phyloP scores from a whole-genome alignment of 2,888 invertebrate genomes.

The Pterostichus niger region DNA sequence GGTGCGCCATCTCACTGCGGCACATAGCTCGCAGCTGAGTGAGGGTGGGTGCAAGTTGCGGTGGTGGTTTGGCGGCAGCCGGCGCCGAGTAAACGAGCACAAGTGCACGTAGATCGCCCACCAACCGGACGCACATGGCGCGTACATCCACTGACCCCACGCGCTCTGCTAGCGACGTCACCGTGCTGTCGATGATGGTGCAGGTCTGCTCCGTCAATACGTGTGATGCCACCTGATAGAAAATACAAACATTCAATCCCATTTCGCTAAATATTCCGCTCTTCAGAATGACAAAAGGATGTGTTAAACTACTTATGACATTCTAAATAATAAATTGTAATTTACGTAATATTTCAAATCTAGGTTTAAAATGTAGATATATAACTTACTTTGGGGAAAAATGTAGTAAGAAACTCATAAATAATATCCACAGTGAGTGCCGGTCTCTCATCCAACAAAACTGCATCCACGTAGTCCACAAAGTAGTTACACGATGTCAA shows the following conservation, averaged over 20 bases:
- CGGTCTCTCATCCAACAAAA: conserved; percentile 91
- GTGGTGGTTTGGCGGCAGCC: conserved; percentile 56
- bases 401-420: conserved; percentile 92
- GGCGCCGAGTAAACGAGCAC: conserved; percentile 79
- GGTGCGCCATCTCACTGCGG: conserved; percentile 72
- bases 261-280: no score
- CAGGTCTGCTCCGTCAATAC: conserved; percentile 82
- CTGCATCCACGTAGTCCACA: conserved; percentile 94
- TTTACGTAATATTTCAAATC: no score
- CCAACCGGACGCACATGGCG: conserved; percentile 78
- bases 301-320: not conserved
- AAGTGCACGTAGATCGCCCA: conserved; percentile 80
- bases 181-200: conserved; percentile 81
- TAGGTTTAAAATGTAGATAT: not conserved
- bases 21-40: conserved; percentile 74
- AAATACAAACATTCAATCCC: not conserved
- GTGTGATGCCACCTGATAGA: conserved; percentile 79
- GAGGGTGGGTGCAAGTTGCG: conserved; percentile 72
- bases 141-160: conserved; percentile 79
- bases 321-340: no score
- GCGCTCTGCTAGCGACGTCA: conserved; percentile 81
- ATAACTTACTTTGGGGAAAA: conserved; percentile 89
- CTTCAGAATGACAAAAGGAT: not conserved
- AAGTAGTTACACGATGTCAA: conserved; percentile 90
- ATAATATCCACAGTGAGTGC: conserved; percentile 91